Base-by-base conservation (phyloP, 1,140 invertebrate genomes). In the Drosophila subobscura region DNA sequence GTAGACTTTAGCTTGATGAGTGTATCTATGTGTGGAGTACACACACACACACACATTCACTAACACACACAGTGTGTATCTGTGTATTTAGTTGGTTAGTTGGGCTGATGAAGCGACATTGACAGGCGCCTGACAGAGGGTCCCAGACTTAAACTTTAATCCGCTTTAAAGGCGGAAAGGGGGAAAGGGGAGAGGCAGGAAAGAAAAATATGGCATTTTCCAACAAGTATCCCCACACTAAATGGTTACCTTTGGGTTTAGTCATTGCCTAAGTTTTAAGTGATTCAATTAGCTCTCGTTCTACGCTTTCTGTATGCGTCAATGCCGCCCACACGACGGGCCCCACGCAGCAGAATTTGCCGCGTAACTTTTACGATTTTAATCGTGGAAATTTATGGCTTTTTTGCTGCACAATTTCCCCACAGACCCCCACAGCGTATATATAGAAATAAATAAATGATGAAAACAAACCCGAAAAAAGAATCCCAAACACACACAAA, bases 301-400 rank as follows among this genome's bases (percentile, higher is more conserved):
- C 46, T 22, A 20, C 22, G 14, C 40, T 27, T 5, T 8, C 23
- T 47, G 64, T 37, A 46, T 46, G 52, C 47, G 42, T 46, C 59
- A 59, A 10, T 60, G 37, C 61, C 56, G 1, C 49, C 61, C 65
- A 66, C 65, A 54, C 40, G 41, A 2, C 50, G 63, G 59, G 47
- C 47, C 41, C 25, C 50, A 10, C 29, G 37, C 27, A 68, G 29
- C 40, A 67, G 61, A 68, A 33, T 68, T 50, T 55, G 50, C 65
- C 42, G 61, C 63, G 63, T 60, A 86, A 81, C 64, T 85, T 86
- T 81, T 81, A 81, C 81, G 83, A 86, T 88, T 85, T 88, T 81
- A 86, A 86, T 86, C 83, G 83, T 46, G 64, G 29, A 78, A 86
- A 86, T 86, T 88, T 86, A 86, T 86, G 83, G 57, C 72, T 65